phyloP scores from a whole-genome alignment of 2,888 invertebrate genomes.

The Hanleya hanleyi region DNA sequence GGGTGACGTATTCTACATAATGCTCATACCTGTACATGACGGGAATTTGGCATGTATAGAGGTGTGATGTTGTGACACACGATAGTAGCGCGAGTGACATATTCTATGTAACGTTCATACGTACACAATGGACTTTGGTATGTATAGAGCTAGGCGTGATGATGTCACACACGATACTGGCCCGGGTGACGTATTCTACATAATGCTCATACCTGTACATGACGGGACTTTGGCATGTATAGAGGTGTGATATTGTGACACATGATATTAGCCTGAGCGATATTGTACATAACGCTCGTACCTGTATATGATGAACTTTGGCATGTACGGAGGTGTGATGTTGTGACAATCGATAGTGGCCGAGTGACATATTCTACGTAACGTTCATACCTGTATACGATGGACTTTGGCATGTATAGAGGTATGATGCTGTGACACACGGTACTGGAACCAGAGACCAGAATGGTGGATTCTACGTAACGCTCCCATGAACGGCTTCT shows the following conservation, averaged over 20 bases:
- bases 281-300: slow-evolving; percentile 43
- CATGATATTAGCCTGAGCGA: not conserved
- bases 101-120: too few species aligned
- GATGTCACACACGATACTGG: too few species aligned
- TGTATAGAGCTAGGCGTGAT: too few species aligned
- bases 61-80: too few species aligned
- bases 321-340: slow-evolving; percentile 81
- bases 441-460: slow-evolving; percentile 83
- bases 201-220: too few species aligned
- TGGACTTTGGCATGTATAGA: slow-evolving; percentile 82
- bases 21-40: too few species aligned
- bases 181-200: too few species aligned
- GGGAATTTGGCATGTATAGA: too few species aligned
- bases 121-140: too few species aligned
- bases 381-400: slow-evolving; percentile 76
- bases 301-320: slow-evolving; percentile 80
- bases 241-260: not conserved
- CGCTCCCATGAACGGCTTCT: slow-evolving; percentile 88
- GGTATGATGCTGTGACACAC: slow-evolving; percentile 81
- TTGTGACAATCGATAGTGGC: slow-evolving; percentile 81
- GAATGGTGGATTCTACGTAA: slow-evolving; percentile 83
- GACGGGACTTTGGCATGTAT: not conserved
- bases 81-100: too few species aligned
- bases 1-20: too few species aligned
- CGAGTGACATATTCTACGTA: too few species aligned